Base-by-base conservation (phyloP, 2,113 vertebrate species). In the Axis porcinus region DNA sequence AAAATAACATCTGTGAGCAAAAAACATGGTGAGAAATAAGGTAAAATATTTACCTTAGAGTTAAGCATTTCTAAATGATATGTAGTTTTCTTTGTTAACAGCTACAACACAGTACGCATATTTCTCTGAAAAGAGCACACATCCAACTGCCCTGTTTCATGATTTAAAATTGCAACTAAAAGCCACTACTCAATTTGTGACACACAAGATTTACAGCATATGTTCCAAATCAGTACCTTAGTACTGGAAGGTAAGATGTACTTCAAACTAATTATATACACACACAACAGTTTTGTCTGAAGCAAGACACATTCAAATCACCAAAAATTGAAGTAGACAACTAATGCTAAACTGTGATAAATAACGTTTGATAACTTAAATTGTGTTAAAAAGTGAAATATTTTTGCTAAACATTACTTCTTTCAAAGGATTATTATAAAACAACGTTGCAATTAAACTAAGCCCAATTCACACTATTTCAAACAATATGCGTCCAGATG, bases 351-450 rank as follows among this genome's bases (percentile, higher is more conserved):
- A 3, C 16, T 54, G 27, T 64, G 57, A 92, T 47, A 78, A 91
- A 74, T 5, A 89, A 97, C 1, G 50, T 58, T 10, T 93, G 30
- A 86, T 25, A 89, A 23, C n/a, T n/a, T 96, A 93, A 95, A 94
- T 70, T 76, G 21, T 27, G 21, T 60, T 79, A 89, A 19, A 84
- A 92, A 97, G 85, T 28, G 7, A 89, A 85, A 14, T 70, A 87
- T 43, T 79, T 64, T 28, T 81, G 60, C 45, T 55, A 33, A 96
- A 86, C n/a, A 92, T 13, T 52, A 87, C n/a, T 12, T 91, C 27
- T 94, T 74, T 79, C 52, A 89, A 95, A 95, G 50, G 70, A 14
- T 90, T 70, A 92, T 45, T 91, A 92, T 28, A 93, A 92, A 89
- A 62, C 4, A 88, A 79, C 43, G 50, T 78, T 52, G 93, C 78